Base-by-base conservation (phyloP, 2,113 vertebrate species). In the Ageneiosus marmoratus region DNA sequence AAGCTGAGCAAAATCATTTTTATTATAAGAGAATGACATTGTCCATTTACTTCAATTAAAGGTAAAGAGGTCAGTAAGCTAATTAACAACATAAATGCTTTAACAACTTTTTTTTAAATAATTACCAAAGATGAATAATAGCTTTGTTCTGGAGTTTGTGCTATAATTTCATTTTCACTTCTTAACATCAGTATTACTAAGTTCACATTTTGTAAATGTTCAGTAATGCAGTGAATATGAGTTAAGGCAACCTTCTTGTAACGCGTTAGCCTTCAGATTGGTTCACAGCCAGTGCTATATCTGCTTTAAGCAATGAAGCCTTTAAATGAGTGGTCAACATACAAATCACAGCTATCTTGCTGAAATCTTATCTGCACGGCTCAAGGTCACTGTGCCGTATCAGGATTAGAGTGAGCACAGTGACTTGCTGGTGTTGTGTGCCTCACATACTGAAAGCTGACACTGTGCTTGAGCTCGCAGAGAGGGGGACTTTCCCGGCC, bases 401-500 rank as follows among this genome's bases (percentile, higher is more conserved):
- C 24, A 63, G 46, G 32, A 67, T 73, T 72, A 48, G 55, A 37
- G 20, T 67, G 3, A 37, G 48, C 53, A 41, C 60, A 76, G 67
- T 76, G 76, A 86, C 83, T 84, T 55, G 83, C 76, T 85, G 67
- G 75, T 48, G 69, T 86, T 67, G 75, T 48, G 69, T 87, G 90
- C 80, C 84, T 89, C 78, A 83, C 81, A 85, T 90, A 77, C 73
- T 37, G 92, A 83, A 91, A 92, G 89, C 46, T 0, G 89, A 93
- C 90, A 92, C 93, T 89, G 46, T 2, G 22, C 84, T 56, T 69
- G 53, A 84, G 87, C 84, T 89, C 77, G 84, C 82, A 72, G 50
- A 48, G 82, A 86, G 92, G 91, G 91, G 91, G 91, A 92, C 89
- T 92, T 93, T 92, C 93, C 92, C 44, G 16, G 85, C 80, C 81